Evolutionary conservation across 2,113 vertebrate species (phyloP).

Genomic region (Calyptomena viridis): DNA sequence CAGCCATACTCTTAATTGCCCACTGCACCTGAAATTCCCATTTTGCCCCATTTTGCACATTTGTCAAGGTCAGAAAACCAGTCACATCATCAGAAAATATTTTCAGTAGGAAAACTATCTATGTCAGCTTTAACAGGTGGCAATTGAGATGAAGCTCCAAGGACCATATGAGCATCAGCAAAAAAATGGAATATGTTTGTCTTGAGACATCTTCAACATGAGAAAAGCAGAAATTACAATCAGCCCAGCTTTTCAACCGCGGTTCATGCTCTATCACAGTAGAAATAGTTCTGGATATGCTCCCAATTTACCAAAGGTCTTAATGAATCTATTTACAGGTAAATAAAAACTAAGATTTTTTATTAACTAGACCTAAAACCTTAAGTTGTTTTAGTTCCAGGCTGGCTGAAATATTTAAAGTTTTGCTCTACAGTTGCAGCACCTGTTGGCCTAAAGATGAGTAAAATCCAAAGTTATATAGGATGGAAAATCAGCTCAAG

Average conservation of each 20-base stretch:
- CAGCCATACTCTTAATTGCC: not conserved
- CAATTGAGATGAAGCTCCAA: not conserved
- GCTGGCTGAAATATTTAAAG: not conserved
- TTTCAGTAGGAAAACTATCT: not conserved
- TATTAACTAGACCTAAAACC: not conserved
- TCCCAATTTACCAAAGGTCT: not conserved
- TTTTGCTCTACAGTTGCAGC: not conserved
- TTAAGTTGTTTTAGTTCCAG: not conserved
- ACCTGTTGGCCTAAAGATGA: not conserved
- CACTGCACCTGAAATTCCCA: accelerated
- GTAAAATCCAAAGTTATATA: not conserved
- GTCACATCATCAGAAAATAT: not conserved
- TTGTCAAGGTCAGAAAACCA: not conserved
- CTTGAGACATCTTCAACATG: not conserved
- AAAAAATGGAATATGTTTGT: too few relatives aligned
- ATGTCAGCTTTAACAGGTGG: not conserved
- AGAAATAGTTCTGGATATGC: not conserved
- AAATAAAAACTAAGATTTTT: not conserved
- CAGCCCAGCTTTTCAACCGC: not conserved
- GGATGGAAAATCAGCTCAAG: not conserved
- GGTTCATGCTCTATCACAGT: accelerated
- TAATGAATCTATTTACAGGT: not conserved
- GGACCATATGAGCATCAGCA: not conserved
- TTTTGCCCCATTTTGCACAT: not conserved
- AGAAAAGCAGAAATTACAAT: not conserved